A percentile compares a stretch with the other conserved stretches of the same genome.
Conservation (phyloP, 2,113 vertebrate species). For the Coreoperca whiteheadi region DNA sequence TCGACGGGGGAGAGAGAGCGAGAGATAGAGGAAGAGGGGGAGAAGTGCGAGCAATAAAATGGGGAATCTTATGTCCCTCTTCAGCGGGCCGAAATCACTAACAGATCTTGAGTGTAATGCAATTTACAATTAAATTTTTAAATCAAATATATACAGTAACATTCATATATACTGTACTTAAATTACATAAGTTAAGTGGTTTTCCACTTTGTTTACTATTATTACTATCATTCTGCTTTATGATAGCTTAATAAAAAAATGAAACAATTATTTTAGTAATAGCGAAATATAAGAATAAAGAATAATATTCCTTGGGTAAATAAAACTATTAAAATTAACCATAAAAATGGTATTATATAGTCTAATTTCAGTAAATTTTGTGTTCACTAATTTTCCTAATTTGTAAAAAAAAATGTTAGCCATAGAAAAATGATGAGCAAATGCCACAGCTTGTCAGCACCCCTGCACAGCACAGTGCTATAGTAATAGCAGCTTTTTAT, state of each 20-base stretch:
- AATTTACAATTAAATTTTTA: conserved; percentile 20
- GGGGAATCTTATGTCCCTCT: conserved; percentile 55
- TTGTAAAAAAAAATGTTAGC: conserved; percentile 24
- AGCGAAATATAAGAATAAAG: not conserved
- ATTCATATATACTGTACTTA: conserved; percentile 6
- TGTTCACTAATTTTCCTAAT: conserved; percentile 1
- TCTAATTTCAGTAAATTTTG: conserved; percentile 5
- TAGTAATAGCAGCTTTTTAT: conserved; percentile 63
- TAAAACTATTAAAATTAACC: not conserved
- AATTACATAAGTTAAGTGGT: not conserved
- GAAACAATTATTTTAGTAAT: not conserved
- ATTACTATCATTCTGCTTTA: not conserved
- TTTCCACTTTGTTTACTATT: not conserved
- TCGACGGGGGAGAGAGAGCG: conserved; percentile 65
- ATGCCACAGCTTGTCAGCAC: conserved; percentile 20
- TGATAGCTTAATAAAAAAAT: not conserved
- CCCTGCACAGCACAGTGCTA: conserved; percentile 24
- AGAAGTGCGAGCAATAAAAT: conserved; percentile 42
- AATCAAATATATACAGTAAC: conserved; percentile 9
- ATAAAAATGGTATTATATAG: not conserved
- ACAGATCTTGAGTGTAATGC: conserved; percentile 16
- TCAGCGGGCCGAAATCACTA: conserved; percentile 23
- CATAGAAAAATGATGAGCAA: conserved; percentile 14
- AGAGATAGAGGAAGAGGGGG: conserved; percentile 24
- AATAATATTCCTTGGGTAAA: not conserved